These are phyloP conservation scores for Heliconius hewitsoni DNA, from an alignment of 1,140 invertebrate genomes.

Conservation along the genomic window DNA sequence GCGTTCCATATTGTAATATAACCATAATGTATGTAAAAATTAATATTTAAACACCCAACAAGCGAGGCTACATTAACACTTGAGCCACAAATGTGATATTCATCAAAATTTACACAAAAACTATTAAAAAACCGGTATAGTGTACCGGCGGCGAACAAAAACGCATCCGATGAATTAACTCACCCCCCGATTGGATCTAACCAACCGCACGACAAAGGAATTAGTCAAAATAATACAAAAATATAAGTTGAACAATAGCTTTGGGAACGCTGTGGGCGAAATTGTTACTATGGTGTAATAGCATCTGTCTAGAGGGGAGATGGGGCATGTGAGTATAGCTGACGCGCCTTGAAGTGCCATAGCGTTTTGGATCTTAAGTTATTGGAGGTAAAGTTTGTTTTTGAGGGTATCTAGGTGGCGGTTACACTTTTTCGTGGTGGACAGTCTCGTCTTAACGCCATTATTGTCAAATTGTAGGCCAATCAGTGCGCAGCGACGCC, in stretches of 20 bases:
- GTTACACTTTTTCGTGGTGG: slow-evolving; percentile 27
- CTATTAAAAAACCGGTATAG: slow-evolving; percentile 62
- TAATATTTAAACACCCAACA: background rate
- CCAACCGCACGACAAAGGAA: slow-evolving; percentile 78
- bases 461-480: slow-evolving; percentile 78
- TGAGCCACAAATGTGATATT: slow-evolving; percentile 24
- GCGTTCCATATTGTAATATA: background rate
- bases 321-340: background rate
- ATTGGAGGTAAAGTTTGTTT: background rate
- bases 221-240: slow-evolving; percentile 78
- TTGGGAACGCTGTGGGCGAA: slow-evolving; percentile 73
- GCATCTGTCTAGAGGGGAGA: slow-evolving; percentile 75
- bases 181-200: slow-evolving; percentile 73
- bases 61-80: slow-evolving; percentile 32
- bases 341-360: background rate
- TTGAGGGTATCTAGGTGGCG: background rate
- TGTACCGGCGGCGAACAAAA: slow-evolving; percentile 55
- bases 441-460: slow-evolving; percentile 69
- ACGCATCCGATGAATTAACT: slow-evolving; percentile 69
- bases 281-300: slow-evolving; percentile 78
- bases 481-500: slow-evolving; percentile 62
- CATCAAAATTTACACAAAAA: slow-evolving; percentile 48
- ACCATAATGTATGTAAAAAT: background rate
- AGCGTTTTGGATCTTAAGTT: background rate
- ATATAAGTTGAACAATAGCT: slow-evolving; percentile 75